Evolutionary conservation across 2,113 vertebrate species (phyloP), one percentile per base, ranked within the genome.

Genomic region (Saguinus midas): DNA sequence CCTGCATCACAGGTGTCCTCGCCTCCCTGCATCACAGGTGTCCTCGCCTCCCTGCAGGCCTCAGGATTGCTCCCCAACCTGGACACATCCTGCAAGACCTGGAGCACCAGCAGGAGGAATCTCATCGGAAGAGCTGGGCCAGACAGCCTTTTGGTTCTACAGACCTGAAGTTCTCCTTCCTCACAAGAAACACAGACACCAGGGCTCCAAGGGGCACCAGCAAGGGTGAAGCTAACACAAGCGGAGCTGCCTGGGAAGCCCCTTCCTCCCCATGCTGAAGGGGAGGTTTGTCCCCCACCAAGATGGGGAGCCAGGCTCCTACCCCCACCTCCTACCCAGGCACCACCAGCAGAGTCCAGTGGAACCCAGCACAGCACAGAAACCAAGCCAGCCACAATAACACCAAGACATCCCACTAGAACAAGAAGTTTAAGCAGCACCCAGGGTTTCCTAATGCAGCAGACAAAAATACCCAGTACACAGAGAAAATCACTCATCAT

Each of bases 11-110:
- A 18, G 55, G 29, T 5, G 70, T 6, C 18, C 43, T 43, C 43
- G 43, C 43, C 43, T 43, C 43, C 16, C 29, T 37, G 16, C 12
- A 48, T 0, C 20, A 18, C 12, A 18, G 55, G 29, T 5, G 70
- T 6, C 18, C 32, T 35, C 7, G 0, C 14, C 25, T 29, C 13
- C 20, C 3, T 0, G 5, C 1, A 4, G 17, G 0, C 11, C 61
- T 5, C 12, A 13, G 37, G 40, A 8, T n/a, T 37, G 5, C 23
- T 78, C 0, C 17, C 11, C 48, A 4, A 50, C n/a, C 70, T 35
- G 4, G 35, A 6, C 20, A 52, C 43, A 8, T 9, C 70, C 55
- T 7, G 27, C 17, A 27, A 70, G 29, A 10, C 5, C 14, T 17
- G 16, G 9, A 52, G 68, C 13, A 7, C 68, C 13, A 18, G 48